These are phyloP conservation scores for Crotophaga sulcirostris DNA, from an alignment of 2,113 vertebrate species.

Conservation along the genomic window DNA sequence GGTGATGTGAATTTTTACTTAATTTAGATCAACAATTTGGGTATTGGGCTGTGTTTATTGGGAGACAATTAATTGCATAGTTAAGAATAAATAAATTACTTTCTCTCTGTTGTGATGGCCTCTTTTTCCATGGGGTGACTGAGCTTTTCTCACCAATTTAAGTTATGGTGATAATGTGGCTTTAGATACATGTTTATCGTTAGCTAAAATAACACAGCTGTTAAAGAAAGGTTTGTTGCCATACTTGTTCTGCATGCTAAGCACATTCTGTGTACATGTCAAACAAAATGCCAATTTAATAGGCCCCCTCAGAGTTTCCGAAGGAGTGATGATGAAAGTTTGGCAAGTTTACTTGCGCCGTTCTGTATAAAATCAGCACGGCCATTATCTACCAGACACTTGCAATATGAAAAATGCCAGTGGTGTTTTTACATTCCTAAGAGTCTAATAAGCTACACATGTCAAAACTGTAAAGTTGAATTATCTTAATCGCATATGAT, in stretches of 20 bases:
- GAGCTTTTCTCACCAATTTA: conserved; percentile 17
- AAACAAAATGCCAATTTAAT: conserved; percentile 62
- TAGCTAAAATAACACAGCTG: conserved; percentile 54
- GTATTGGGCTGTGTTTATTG: neutral
- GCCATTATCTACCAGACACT: conserved; percentile 56
- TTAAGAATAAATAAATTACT: neutral
- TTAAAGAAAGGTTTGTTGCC: conserved; percentile 43
- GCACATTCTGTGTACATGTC: conserved; percentile 57
- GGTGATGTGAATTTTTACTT: neutral
- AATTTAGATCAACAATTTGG: neutral
- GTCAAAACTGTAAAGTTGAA: conserved; percentile 52
- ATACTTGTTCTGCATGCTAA: conserved; percentile 27
- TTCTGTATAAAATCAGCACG: conserved; percentile 46
- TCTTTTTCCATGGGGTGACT: neutral
- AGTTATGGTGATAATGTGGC: neutral
- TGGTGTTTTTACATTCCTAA: conserved; percentile 49
- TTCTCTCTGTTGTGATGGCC: neutral
- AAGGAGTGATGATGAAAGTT: conserved; percentile 65
- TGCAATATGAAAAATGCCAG: conserved; percentile 63
- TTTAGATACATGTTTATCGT: conserved; percentile 49
- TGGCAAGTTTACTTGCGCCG: conserved; percentile 43
- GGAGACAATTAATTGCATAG: neutral
- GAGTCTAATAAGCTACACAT: conserved; percentile 48
- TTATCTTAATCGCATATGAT: neutral
- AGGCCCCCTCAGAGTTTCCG: conserved; percentile 47